Evolutionary conservation across 2,113 vertebrate genomes (phyloP).

Genomic region (Psilopogon haemacephalus): DNA sequence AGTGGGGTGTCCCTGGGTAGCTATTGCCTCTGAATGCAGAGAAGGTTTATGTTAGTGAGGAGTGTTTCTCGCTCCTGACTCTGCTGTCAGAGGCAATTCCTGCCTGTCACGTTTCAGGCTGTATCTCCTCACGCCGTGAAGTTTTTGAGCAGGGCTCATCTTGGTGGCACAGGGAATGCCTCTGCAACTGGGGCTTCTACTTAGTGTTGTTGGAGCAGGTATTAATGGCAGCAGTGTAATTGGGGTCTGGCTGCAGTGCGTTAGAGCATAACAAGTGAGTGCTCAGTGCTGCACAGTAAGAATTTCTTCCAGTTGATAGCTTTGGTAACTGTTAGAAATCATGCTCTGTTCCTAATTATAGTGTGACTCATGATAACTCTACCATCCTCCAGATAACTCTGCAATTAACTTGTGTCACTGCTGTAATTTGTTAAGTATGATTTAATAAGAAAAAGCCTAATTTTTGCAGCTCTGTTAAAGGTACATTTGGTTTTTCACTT

Average conservation of each 20-base stretch:
- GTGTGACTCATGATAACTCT: conserved; percentile 42
- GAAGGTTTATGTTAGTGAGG: not conserved
- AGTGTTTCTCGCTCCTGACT: not conserved
- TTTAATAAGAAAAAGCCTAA: conserved; percentile 38
- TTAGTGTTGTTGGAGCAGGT: not conserved
- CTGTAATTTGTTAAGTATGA: conserved; percentile 36
- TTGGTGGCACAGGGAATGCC: not conserved
- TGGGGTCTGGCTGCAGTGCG: not conserved
- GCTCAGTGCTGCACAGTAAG: not conserved
- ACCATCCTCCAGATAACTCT: conserved; percentile 12
- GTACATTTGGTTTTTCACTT: not conserved
- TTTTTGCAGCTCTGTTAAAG: conserved; percentile 32
- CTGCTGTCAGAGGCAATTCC: rapidly evolving
- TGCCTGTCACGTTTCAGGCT: not conserved
- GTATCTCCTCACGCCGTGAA: not conserved
- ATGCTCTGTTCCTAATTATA: not conserved
- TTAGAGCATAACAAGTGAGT: not conserved
- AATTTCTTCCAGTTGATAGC: not conserved
- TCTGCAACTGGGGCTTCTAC: not conserved
- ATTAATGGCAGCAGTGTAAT: not conserved
- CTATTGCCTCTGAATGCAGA: not conserved
- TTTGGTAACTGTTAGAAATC: conserved; percentile 6
- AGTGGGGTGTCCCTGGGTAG: not conserved
- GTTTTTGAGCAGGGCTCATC: not conserved
- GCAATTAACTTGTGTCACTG: conserved; percentile 46